Base-by-base conservation (phyloP, 2,113 vertebrate species). In the Heterocephalus glaber region DNA sequence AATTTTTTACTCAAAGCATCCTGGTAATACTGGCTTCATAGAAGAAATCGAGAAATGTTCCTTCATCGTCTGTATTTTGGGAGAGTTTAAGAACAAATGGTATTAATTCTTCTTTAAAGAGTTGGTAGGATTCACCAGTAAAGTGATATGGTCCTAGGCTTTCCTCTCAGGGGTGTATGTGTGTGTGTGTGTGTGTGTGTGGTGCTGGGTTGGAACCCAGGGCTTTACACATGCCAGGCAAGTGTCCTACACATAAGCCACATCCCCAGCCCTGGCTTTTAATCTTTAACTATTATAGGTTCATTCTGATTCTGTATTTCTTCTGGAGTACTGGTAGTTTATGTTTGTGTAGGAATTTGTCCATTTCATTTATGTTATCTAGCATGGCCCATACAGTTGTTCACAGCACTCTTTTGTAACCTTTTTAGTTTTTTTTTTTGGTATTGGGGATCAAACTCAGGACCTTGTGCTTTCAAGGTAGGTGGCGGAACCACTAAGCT, bases 361-460 rank as follows among this genome's bases (percentile, higher is more conserved):
- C 47, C 72, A 86, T 33, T 56, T 89, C 65, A 89, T 49, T 16
- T 33, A 72, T 20, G 74, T 96, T 56, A 24, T 33, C 12, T n/a
- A 65, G 35, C 77, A 89, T 89, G 49, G 72, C 74, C 41, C 33
- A 81, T 60, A 81, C 14, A 33, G 9, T 6, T 84, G 9, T 49
- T 81, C 28, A 54, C 1, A 63, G 22, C 28, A 88, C 52, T 90
- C 30, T 13, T 4, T 83, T 87, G 77, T 17, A 35, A 26, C 3
- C 56, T 81, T 77, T 94, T 58, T 76, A 66, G 66, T 81, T 95
- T n/a, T n/a, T n/a, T n/a, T n/a, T n/a, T n/a, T n/a, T n/a, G n/a
- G n/a, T n/a, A n/a, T n/a, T n/a, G n/a, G n/a, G n/a, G n/a, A n/a
- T n/a, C n/a, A n/a, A n/a, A n/a, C n/a, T n/a, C n/a, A n/a, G n/a